Percentiles rank a stretch among this genome's conserved stretches.
These are phyloP conservation scores for Limnothrissa miodon DNA, from an alignment of 2,113 vertebrate species.

Conservation along the genomic window DNA sequence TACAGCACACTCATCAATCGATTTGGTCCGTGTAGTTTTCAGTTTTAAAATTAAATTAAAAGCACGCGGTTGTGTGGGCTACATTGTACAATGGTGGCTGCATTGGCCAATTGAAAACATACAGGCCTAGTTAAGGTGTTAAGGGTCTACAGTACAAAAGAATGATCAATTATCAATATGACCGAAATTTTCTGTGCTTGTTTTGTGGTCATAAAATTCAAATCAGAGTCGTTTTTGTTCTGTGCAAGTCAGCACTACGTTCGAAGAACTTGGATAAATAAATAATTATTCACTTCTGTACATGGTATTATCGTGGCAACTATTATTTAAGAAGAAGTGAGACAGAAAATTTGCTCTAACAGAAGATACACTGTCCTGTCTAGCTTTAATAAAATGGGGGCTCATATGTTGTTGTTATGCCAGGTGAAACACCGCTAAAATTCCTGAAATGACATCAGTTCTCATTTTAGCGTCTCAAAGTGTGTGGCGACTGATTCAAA, in stretches of 20 bases:
- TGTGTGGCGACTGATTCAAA: not conserved
- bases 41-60: not conserved
- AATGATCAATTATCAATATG: not conserved
- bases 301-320: too few relatives aligned
- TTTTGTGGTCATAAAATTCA: slow-evolving; percentile 12
- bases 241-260: not conserved
- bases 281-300: not conserved
- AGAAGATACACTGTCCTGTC: not conserved
- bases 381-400: not conserved
- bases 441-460: not conserved
- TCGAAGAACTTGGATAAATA: not conserved
- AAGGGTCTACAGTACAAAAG: not conserved
- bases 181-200: not conserved
- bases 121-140: not conserved
- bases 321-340: not conserved
- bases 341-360: not conserved
- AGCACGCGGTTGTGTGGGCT: not conserved
- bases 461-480: not conserved
- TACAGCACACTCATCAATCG: slow-evolving; percentile 19
- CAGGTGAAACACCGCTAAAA: not conserved
- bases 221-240: not conserved
- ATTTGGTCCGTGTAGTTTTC: not conserved
- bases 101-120: not conserved
- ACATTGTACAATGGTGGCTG: too few relatives aligned
- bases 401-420: not conserved